Evolutionary conservation across 2,113 vertebrate species (phyloP), one percentile per base, ranked within the genome.

Genomic region (Perognathus longimembris): DNA sequence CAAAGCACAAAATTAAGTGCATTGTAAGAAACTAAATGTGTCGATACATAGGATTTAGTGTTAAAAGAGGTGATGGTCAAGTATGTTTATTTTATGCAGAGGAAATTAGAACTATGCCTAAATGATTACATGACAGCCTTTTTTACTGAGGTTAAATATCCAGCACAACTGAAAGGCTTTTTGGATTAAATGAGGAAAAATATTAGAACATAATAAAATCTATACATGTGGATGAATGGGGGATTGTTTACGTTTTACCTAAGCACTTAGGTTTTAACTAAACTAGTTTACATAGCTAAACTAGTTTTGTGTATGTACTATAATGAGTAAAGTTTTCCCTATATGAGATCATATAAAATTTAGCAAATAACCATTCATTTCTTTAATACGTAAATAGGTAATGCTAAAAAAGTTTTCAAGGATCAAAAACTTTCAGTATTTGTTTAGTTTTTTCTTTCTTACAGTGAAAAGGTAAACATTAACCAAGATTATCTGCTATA

Each of bases 391-490:
- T 76, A 88, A 93, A 85, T 26, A 82, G 75, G 42, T 92, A 86
- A 40, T 84, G 57, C 87, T 94, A 91, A 95, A 91, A 95, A 92
- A 94, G 50, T 40, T 93, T 95, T 89, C 57, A 76, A 92, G 94
- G 59, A 85, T 59, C 84, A 93, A 84, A n/a, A 88, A 88, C 61
- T 83, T 92, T 54, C 10, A 90, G n/a, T 79, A 73, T 88, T 86
- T 92, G 78, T 36, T 95, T 92, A 54, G 10, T 64, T 11, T 66
- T n/a, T n/a, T 61, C 54, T 50, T 74, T 40, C 75, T 59, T 78
- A 70, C 26, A 74, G 4, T 64, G 34, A 87, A 78, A 89, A 73
- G 36, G 71, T 91, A 94, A 95, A 95, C 82, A 90, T 77, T 93
- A 95, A 95, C 61, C 69, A 86, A 76, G 36, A 34, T 50, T 76